phyloP scores from a whole-genome alignment of 2,797 vertebrate species.

The Taeniopygia guttata region DNA sequence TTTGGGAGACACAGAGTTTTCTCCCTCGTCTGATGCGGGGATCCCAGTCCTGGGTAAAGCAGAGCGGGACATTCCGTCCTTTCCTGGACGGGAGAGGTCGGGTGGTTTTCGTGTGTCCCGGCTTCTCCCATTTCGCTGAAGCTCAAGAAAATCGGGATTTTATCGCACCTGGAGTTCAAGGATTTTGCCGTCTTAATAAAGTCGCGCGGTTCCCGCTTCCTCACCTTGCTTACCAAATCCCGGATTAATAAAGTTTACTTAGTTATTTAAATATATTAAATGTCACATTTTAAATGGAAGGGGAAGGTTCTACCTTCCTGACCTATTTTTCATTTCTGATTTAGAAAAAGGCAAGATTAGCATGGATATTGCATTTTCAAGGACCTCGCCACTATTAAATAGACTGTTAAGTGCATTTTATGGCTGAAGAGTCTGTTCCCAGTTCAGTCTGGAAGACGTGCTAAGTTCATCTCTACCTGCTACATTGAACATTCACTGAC shows the following conservation, averaged over 20 bases:
- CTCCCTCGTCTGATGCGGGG: not conserved
- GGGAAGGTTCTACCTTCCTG: slow-evolving; percentile 64
- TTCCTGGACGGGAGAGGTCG: not conserved
- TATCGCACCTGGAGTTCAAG: not conserved
- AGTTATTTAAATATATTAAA: slow-evolving; percentile 76
- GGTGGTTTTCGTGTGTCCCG: not conserved
- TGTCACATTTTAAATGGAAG: slow-evolving; percentile 65
- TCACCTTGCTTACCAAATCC: slow-evolving; percentile 53
- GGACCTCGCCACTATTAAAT: slow-evolving; percentile 80
- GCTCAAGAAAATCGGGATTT: not conserved
- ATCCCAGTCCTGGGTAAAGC: not conserved
- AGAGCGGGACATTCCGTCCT: not conserved
- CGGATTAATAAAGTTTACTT: slow-evolving; percentile 74
- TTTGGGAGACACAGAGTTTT: not conserved
- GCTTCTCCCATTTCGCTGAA: not conserved
- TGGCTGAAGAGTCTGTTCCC: slow-evolving; percentile 76
- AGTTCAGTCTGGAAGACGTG: slow-evolving; percentile 70
- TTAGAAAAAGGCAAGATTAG: slow-evolving; percentile 79
- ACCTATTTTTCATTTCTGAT: slow-evolving; percentile 79
- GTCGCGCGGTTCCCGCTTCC: not conserved
- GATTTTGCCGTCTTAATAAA: slow-evolving; percentile 13
- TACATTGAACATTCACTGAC: slow-evolving; percentile 79
- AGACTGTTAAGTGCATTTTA: slow-evolving; percentile 84
- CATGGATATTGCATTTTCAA: slow-evolving; percentile 81
- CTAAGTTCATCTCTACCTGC: slow-evolving; percentile 77